Base-by-base conservation (phyloP, 2,113 vertebrate genomes). In the Noturus placidus region DNA sequence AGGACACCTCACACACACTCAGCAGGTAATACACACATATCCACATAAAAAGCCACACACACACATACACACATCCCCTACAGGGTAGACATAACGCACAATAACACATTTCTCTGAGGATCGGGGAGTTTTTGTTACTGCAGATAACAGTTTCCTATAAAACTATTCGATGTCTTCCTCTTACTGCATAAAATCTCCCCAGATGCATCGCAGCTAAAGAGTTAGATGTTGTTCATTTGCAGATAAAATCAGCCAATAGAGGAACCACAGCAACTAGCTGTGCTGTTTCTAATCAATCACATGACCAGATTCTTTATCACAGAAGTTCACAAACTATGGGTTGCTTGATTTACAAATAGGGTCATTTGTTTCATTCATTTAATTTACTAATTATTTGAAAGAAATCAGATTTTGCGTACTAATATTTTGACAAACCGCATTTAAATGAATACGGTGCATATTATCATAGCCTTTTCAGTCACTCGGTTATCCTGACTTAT, bases 1-100 rank as follows among this genome's bases (percentile, higher is more conserved):
- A n/a, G 91, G 79, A 85, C 0, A 87, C 92, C 30, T 54, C 81
- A 83, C 84, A 25, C 69, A 88, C 11, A 63, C 82, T 35, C 87
- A 87, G 79, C 91, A 88, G 86, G 91, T 90, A 88, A 77, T 65
- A 70, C 35, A 30, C 87, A 56, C 6, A 3, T 13, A 56, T 27
- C 61, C 61, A 65, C 70, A 83, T 38, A 83, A 50, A 56, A 72
- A 72, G 9, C 50, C 50, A 54, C 9, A 13, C 38, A 42, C 22
- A 46, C 70, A 50, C 35, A 38, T 2, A 77, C 74, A 25, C 42
- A 6, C 38, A 3, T 0, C 10, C 10, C 17, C 33, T 57, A 11
- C 15, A 69, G 17, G 13, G 19, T 19, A 82, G 27, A 52, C 27
- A 56, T 61, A 61, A 86, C 15, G 15, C 65, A 87, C 33, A 30